Evolutionary conservation across 2,113 vertebrate genomes (phyloP), one percentile per base, ranked within the genome.

Genomic region (Hyperopisus bebe): DNA sequence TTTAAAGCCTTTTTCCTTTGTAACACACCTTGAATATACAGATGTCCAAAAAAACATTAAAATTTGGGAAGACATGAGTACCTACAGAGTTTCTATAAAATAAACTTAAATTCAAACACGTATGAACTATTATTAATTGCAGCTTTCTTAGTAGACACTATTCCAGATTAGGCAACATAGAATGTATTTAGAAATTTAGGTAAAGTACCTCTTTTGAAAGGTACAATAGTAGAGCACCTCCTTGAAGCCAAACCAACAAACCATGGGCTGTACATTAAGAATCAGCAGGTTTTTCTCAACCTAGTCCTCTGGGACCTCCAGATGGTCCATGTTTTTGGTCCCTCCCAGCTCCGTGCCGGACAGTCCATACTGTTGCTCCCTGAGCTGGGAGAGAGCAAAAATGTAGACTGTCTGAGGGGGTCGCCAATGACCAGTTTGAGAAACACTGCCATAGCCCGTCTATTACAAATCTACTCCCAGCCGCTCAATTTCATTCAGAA

Each of bases 401-500:
- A 66, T 27, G 62, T 66, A 82, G 77, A 31, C 62, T 27, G 62
- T 11, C 58, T 66, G 58, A 27, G 58, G n/a, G n/a, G 0, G 58
- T 27, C n/a, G 9, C 24, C 62, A 27, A 13, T 10, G 62, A 27
- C 62, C 3, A 1, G n/a, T 66, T 27, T 66, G 77, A 44, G 77
- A 21, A 24, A 82, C 31, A 82, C 19, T 44, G 42, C 77, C 7
- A 21, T 44, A 82, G 39, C 17, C 1, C 15, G 5, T 53, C 44
- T 19, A 35, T 94, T 91, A 97, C 89, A 98, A 91, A 91, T 97
- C 96, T 24, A 74, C 94, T 24, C 97, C 97, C 2, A 98, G 91
- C 51, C 91, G 92, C 92, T 98, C 96, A 51, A 97, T 97, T 95
- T 97, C 97, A 0, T 96, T 90, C 2, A 97, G 93, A 62, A 96